Conservation (phyloP, 2,113 vertebrate genomes). For the Brachyistius frenatus region DNA sequence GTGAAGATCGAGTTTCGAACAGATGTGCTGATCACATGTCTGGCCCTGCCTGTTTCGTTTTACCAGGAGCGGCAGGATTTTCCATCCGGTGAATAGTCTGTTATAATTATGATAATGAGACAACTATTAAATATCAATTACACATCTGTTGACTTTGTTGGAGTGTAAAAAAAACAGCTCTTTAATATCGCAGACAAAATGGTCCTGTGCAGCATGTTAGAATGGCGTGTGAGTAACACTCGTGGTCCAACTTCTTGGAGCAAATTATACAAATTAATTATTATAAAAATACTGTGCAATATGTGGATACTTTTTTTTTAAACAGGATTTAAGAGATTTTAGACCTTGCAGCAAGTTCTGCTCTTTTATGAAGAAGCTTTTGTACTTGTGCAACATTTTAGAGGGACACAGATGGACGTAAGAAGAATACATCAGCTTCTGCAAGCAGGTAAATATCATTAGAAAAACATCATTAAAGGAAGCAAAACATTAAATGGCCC, state of each 20-base stretch:
- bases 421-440: too few relatives aligned
- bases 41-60: slow-evolving; percentile 1
- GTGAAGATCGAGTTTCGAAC: slow-evolving; percentile 53
- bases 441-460: neutral
- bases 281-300: neutral
- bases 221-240: neutral
- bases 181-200: neutral
- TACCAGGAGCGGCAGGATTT: neutral
- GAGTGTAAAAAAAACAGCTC: neutral
- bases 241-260: neutral
- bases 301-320: neutral
- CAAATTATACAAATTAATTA: neutral
- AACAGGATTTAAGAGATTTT: neutral
- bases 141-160: neutral
- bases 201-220: neutral
- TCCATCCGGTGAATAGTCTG: neutral
- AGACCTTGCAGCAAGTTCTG: neutral
- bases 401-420: neutral
- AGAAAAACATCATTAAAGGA: neutral
- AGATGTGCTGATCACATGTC: slow-evolving; percentile 65
- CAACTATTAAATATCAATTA: slow-evolving; percentile 9
- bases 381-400: neutral
- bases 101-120: neutral
- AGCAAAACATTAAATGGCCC: too few relatives aligned
- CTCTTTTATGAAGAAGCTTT: neutral